Evolutionary conservation across 2,113 vertebrate species (phyloP), one percentile per base, ranked within the genome.

Genomic region (Corythaixoides concolor): DNA sequence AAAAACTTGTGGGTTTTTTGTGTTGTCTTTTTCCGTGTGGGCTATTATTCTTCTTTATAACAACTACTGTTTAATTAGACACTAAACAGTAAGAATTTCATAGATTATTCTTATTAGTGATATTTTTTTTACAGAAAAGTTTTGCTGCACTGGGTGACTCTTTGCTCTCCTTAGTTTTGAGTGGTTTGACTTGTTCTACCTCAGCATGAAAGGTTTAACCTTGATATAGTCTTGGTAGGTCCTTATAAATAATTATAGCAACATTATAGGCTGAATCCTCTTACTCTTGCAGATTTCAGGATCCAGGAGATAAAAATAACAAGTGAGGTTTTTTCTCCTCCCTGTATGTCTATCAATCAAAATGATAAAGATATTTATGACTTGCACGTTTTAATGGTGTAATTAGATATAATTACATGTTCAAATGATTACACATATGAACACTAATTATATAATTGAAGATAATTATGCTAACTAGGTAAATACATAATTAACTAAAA

Each of bases 391-490:
- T 79, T 96, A 97, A 94, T 95, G 94, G 91, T 26, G 67, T 89
- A 97, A 97, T 98, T 98, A 96, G 55, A 39, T 85, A 67, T 96
- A 97, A 97, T 96, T 97, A 50, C 82, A 97, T 97, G 92, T 98
- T 97, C 88, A 87, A 97, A 97, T 97, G 91, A 97, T 98, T 98
- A 96, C 78, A 97, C 52, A 77, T 96, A 97, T 95, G 96, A 97
- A 94, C 90, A 66, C 76, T 97, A 96, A 97, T 97, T 97, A 85
- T 85, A 80, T 96, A 97, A 97, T 97, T 97, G 93, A 53, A 93
- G 72, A 94, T 72, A 97, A 95, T 97, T 97, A 96, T 91, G 87
- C 82, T 97, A 94, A 97, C 37, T 64, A 85, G 94, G 91, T 96
- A 97, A 97, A 97, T 94, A 97, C 89, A 47, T 41, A 90, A 93